phyloP scores from a whole-genome alignment of 2,888 invertebrate genomes.

The Ophion ellenae region DNA sequence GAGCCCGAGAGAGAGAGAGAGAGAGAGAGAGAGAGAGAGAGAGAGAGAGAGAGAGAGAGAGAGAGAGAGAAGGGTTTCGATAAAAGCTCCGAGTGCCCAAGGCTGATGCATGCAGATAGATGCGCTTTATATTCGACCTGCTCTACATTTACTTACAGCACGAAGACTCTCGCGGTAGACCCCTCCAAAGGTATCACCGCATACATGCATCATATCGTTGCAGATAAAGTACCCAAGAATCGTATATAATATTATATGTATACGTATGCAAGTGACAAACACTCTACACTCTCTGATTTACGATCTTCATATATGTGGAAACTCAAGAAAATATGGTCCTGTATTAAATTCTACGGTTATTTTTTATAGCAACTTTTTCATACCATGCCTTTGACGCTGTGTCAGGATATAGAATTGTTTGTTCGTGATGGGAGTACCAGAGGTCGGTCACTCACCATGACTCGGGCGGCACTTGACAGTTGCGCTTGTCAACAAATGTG shows the following conservation, averaged over 20 bases:
- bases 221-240: not conserved
- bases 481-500: too few species aligned
- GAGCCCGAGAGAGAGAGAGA: constrained; percentile 4
- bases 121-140: constrained; percentile 58
- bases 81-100: constrained; percentile 55
- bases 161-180: constrained; percentile 29
- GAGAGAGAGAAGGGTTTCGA: constrained; percentile 46
- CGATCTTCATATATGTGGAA: not conserved
- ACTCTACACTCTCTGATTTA: not conserved
- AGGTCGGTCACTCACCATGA: too few species aligned
- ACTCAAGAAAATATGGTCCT: too few species aligned
- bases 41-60: constrained; percentile 13
- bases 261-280: not conserved
- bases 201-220: constrained; percentile 13
- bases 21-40: constrained; percentile 18
- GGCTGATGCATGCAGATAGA: constrained; percentile 61
- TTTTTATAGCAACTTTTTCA: too few species aligned
- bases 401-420: too few species aligned
- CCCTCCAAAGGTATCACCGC: constrained; percentile 29
- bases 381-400: too few species aligned
- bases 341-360: too few species aligned
- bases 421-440: too few species aligned
- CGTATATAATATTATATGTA: not conserved
- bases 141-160: constrained; percentile 57
- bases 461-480: too few species aligned